Evolutionary conservation across 2,113 vertebrate species (phyloP).

Genomic region (Guaruba guarouba): DNA sequence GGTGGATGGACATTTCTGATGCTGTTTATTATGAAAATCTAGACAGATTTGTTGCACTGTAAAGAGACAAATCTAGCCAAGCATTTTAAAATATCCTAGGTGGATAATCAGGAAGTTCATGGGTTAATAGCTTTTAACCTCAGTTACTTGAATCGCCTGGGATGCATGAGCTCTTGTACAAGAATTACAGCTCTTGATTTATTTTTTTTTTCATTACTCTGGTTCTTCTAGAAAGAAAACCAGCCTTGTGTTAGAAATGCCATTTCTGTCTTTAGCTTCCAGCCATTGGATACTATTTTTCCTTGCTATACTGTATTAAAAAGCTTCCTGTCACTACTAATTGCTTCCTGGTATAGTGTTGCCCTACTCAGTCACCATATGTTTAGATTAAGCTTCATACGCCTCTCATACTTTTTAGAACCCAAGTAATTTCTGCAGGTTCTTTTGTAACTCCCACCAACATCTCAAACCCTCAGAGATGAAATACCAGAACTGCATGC

Average conservation of each 20-base stretch:
- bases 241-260: not conserved
- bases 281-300: not conserved
- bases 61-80: not conserved
- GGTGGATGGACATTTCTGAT: not conserved
- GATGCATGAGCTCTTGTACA: not conserved
- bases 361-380: not conserved
- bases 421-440: not conserved
- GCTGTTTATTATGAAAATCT: not conserved
- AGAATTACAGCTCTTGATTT: not conserved
- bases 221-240: not conserved
- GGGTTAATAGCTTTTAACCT: not conserved
- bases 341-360: not conserved
- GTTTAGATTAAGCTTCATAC: not conserved
- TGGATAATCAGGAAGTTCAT: not conserved
- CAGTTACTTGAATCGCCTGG: not conserved
- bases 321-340: not conserved
- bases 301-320: not conserved
- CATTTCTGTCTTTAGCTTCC: conserved; percentile 7
- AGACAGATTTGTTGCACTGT: not conserved
- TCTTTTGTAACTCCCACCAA: not conserved
- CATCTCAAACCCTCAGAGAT: not conserved
- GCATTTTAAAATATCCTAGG: not conserved
- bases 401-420: not conserved
- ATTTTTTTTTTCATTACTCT: not conserved
- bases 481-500: not conserved